Base-by-base conservation (phyloP, 2,113 vertebrate species). In the Hucho hucho region DNA sequence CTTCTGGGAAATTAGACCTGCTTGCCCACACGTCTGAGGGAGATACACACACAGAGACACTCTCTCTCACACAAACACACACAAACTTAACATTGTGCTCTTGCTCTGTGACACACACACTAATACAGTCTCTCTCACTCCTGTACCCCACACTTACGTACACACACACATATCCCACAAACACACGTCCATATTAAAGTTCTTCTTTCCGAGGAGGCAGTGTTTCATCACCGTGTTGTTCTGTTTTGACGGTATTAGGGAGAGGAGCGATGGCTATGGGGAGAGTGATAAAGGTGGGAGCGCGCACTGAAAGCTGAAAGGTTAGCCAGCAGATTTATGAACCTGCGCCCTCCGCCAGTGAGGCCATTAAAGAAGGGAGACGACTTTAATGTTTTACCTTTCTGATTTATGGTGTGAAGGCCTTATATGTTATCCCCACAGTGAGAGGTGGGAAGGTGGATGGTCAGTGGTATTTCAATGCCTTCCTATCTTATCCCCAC, bases 1-100 rank as follows among this genome's bases (percentile, higher is more conserved):
- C 86, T 87, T 86, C 43, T 82, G 89, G 88, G 89, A 92, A 90
- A 92, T 91, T 87, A 90, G 89, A 86, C 69, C 66, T 81, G 64
- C 43, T 12, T 16, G 29, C 70, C 22, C 64, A 58, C 69, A 28
- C 67, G 4, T 29, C 49, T 13, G 14, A 53, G 4, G 49, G 14
- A 32, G 13, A 11, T 3, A 59, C 3, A 43, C 70, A 32, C 5
- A 64, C 0, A 53, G 7, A 68, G 6, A 37, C 13, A 24, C 47
- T 28, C 25, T 32, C 7, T 37, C 63, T 4, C 25, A 14, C 1
- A 16, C 7, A 37, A 7, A 37, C 32, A 37, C 37, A 43, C 69
- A 46, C 29, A 32, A 32, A 32, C 32, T 6, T 32, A 32, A 32
- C 6, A 32, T 32, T 32, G 32, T 32, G 32, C 32, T 32, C 32